Conservation (phyloP, 2,797 vertebrate genomes). For the Pseudochaenichthys georgianus region DNA sequence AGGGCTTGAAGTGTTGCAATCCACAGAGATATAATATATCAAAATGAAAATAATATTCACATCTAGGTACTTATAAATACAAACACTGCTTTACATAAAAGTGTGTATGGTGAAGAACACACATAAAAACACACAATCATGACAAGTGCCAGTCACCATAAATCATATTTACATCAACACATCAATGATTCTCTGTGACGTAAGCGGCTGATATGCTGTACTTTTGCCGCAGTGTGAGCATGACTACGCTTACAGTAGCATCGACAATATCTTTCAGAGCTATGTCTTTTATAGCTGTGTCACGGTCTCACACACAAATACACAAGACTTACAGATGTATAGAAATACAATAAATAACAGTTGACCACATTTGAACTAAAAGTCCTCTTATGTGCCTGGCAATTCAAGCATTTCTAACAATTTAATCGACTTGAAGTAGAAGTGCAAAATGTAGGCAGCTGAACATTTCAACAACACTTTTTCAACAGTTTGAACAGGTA, state of each 20-base stretch:
- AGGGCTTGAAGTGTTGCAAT: slow-evolving; percentile 16
- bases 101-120: slow-evolving; percentile 4
- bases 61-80: slow-evolving; percentile 16
- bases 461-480: slow-evolving; percentile 13
- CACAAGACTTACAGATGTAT: slow-evolving; percentile 3
- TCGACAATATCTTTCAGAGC: no score
- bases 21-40: slow-evolving; percentile 47
- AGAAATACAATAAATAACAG: slow-evolving; percentile 10
- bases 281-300: slow-evolving; percentile 10
- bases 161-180: slow-evolving; percentile 19
- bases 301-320: slow-evolving; percentile 7
- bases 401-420: slow-evolving; percentile 43
- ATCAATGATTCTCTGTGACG: slow-evolving; percentile 13
- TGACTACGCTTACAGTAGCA: neutral
- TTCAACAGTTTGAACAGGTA: slow-evolving; percentile 8
- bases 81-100: slow-evolving; percentile 12
- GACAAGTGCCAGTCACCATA: slow-evolving; percentile 3
- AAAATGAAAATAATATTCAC: slow-evolving; percentile 39
- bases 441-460: slow-evolving; percentile 11
- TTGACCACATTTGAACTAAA: slow-evolving; percentile 6
- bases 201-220: neutral
- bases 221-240: slow-evolving; percentile 5
- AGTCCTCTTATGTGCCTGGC: slow-evolving; percentile 7
- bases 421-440: slow-evolving; percentile 52
- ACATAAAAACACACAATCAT: slow-evolving; percentile 12